Base-by-base conservation (phyloP, 2,113 vertebrate genomes). In the Seriola quinqueradiata region DNA sequence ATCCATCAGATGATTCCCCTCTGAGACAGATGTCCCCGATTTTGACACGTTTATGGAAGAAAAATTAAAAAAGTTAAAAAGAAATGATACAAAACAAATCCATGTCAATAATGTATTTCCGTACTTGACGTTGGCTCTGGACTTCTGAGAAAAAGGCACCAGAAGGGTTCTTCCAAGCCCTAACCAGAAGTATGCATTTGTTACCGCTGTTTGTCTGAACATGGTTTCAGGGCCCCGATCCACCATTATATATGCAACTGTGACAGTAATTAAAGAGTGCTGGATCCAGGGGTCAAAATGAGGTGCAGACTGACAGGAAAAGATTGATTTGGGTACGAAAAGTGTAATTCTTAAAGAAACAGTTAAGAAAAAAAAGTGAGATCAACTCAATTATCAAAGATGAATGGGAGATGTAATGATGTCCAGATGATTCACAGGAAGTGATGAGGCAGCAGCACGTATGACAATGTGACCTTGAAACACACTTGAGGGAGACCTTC, bases 141-240 rank as follows among this genome's bases (percentile, higher is more conserved):
- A 83, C 89, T 86, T 90, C 87, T 80, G 38, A 86, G 75, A 80
- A 81, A 86, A 86, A 65, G 61, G 40, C 67, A 67, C 69, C 79
- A 63, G 61, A 85, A 84, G 74, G 58, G 40, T 81, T 75, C 68
- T 81, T 81, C 76, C 77, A 87, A 89, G 59, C 60, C 71, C 32
- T 75, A 90, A 89, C 87, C 83, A 88, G 75, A 90, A 87, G 57
- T 81, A 87, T 88, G 82, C 70, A 59, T 72, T 65, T 40, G 46
- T 86, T 65, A 84, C 87, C 89, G 8, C 84, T 90, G 65, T 92
- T 90, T 87, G 84, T 75, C 77, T 85, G 89, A 84, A 90, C 75
- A 79, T 68, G 83, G 77, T 82, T 87, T 84, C 68, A 86, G 79
- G 70, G 75, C 79, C 67, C 50, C 60, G 78, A 78, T 90, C 76